phyloP scores from a whole-genome alignment of 2,113 vertebrate species.

The Tachysurus vachellii region DNA sequence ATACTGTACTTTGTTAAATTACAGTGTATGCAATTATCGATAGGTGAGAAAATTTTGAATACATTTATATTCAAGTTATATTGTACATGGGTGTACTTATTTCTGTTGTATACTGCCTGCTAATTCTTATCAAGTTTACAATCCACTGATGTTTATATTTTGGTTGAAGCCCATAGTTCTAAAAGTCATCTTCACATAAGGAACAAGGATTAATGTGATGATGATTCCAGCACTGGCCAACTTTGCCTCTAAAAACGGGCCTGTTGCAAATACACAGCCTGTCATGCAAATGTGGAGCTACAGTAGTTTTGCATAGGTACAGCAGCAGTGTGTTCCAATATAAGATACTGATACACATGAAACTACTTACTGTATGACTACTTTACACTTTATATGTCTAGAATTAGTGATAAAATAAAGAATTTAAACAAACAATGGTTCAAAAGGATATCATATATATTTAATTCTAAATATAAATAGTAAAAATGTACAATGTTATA shows the following conservation, averaged over 20 bases:
- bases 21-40: too few species aligned
- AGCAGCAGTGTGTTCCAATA: neutral
- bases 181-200: neutral
- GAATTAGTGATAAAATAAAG: neutral
- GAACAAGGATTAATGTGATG: slow-evolving; percentile 7
- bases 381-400: neutral
- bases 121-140: neutral
- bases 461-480: too few species aligned
- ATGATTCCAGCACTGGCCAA: neutral
- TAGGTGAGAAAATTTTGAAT: too few species aligned
- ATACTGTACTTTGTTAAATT: too few species aligned
- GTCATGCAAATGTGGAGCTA: slow-evolving; percentile 46
- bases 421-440: neutral
- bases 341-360: neutral
- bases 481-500: neutral
- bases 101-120: too few species aligned
- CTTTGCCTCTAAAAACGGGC: slow-evolving; percentile 27
- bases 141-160: neutral
- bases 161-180: neutral
- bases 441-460: neutral
- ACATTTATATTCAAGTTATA: too few species aligned
- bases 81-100: too few species aligned
- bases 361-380: neutral
- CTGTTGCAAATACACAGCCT: slow-evolving; percentile 46
- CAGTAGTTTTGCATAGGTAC: slow-evolving; percentile 50